Base-by-base conservation (phyloP, 2,113 vertebrate species). In the Microtus ochrogaster region DNA sequence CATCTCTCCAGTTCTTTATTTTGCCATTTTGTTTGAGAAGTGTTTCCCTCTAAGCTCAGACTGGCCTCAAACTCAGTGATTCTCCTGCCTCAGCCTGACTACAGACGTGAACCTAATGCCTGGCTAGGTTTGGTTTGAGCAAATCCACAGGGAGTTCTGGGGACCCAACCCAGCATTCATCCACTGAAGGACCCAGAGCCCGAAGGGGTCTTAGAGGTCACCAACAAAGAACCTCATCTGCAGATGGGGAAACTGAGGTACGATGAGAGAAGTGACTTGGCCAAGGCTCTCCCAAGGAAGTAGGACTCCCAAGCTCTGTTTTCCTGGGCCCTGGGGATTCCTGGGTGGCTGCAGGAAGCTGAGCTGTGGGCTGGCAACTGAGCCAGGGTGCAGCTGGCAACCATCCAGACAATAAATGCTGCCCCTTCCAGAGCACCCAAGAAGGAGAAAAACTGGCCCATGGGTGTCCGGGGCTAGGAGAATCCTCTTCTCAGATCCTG, bases 291-390 rank as follows among this genome's bases (percentile, higher is more conserved):
- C 44, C 52, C 21, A 30, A 91, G 68, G 55, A 58, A 58, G 55
- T 58, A 19, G 55, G 55, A 17, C 58, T 10, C 72, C 65, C 65
- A 30, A 12, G 58, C 33, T 70, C 77, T 39, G 12, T 5, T 83
- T 24, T 21, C 24, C 28, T 12, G 49, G 30, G 41, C 12, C 11
- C n/a, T 65, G 73, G 17, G 47, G 86, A 44, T 74, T 36, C 83
- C 41, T 3, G 47, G 30, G 17, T 12, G 12, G 7, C 36, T 2
- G 30, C 0, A 5, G 44, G 36, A 8, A 16, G 22, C 0, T 3
- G 7, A 21, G 28, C 47, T 21, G 14, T 17, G 24, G 77, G 41
- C 55, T 39, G 66, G 81, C 36, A 8, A 2, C 0, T 4, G 58
- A 88, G 41, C 17, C 6, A 9, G 17, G 77, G 61, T 39, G 9